Conservation (phyloP, 2,888 invertebrate genomes). For the Lasioglossum morio region DNA sequence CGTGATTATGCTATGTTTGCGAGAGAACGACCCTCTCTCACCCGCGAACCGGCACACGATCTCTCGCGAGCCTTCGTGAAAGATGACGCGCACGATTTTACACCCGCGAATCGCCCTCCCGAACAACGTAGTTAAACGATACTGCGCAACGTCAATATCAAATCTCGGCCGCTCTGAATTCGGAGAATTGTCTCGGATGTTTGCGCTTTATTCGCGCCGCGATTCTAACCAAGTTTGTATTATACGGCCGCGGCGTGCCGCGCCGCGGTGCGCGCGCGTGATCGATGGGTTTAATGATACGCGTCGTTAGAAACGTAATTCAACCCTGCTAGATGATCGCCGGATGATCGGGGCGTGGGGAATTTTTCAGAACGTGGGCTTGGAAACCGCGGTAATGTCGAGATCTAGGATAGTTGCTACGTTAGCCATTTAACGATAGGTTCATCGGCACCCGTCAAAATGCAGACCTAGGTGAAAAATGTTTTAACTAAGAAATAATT, state of each 20-base stretch:
- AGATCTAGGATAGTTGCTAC: no score
- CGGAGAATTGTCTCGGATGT: conserved; percentile 3
- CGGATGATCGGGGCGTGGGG: neutral
- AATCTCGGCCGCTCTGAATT: neutral
- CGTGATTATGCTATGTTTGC: conserved; percentile 76
- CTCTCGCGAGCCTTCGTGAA: conserved; percentile 43
- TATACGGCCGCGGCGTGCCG: neutral
- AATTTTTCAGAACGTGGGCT: neutral
- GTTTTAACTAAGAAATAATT: no score
- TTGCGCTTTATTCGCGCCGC: neutral
- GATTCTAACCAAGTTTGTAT: neutral
- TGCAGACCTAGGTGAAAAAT: no score
- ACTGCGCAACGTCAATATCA: conserved; percentile 1
- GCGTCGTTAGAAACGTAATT: conserved; percentile 7
- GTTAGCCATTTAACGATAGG: neutral
- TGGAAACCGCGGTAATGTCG: neutral
- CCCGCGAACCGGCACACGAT: neutral
- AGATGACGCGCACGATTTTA: conserved; percentile 68
- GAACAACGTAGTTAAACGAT: conserved; percentile 1
- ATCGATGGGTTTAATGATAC: neutral
- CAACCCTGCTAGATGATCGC: neutral
- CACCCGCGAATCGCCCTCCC: conserved; percentile 35
- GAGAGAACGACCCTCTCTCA: conserved; percentile 47
- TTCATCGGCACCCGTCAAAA: no score
- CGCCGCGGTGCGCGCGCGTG: neutral